A percentile compares a stretch with the other conserved stretches of the same genome.
Conservation (phyloP, 2,113 vertebrate genomes). For the Neoarius graeffei region DNA sequence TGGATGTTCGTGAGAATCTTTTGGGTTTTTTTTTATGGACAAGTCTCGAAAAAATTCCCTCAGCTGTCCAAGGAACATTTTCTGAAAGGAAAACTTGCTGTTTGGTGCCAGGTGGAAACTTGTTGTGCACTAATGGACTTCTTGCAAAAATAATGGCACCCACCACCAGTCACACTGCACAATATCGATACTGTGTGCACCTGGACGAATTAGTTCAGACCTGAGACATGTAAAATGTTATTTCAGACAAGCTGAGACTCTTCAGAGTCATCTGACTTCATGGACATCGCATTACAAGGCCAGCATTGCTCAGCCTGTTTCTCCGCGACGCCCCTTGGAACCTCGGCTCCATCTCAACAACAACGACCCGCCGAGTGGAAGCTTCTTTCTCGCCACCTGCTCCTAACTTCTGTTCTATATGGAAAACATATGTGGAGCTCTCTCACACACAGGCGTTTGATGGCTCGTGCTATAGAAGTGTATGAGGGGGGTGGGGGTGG, state of each 20-base stretch:
- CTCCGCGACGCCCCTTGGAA: slow-evolving; percentile 35
- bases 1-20: background rate
- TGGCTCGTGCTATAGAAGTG: background rate
- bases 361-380: slow-evolving; percentile 4
- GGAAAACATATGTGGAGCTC: slow-evolving; percentile 45
- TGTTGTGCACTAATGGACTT: background rate
- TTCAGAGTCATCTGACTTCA: background rate
- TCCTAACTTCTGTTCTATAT: slow-evolving; percentile 30
- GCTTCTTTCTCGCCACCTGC: slow-evolving; percentile 39
- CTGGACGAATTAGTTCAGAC: background rate
- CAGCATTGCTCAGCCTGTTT: slow-evolving; percentile 11
- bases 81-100: background rate
- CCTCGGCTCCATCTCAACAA: slow-evolving; percentile 22
- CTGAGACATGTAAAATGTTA: background rate
- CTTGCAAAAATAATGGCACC: background rate
- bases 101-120: background rate
- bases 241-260: background rate
- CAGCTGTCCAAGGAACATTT: background rate
- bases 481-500: background rate
- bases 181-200: background rate
- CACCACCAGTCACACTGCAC: background rate
- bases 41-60: background rate
- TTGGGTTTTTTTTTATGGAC: background rate
- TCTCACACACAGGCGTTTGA: background rate
- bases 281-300: background rate